Evolutionary conservation across 2,113 vertebrate species (phyloP), one percentile per base, ranked within the genome.

Genomic region (Otolemur garnettii): DNA sequence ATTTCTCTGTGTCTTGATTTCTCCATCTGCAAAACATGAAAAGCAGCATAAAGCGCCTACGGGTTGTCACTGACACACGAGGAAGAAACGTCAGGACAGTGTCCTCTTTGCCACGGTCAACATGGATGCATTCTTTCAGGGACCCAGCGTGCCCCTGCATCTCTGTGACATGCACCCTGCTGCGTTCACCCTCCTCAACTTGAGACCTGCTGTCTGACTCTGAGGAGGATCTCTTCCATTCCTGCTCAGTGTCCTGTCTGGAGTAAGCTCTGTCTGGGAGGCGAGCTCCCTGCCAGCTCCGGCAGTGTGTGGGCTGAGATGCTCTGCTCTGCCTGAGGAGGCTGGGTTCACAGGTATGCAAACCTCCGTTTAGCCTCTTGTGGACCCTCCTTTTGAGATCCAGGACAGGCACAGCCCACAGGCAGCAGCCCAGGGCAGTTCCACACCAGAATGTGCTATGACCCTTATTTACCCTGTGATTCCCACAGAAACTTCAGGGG

Each of bases 21-120:
- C 88, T 97, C 97, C 97, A 98, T 97, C 97, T 98, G 96, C 42
- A 93, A 97, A 95, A 93, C 7, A 96, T 0, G 26, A 86, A 75
- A 71, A 57, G n/a, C 38, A 35, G 0, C 0, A n/a, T 50, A 5
- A 77, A 74, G 15, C 7, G 11, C 35, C 17, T 10, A 5, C 8
- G n/a, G 64, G 11, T 2, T 10, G 45, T 14, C 26, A 11, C 0
- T 4, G 1, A 4, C 35, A 5, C 1, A 1, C 18, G 4, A 26
- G 21, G 62, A 30, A 62, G 77, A 24, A 13, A 26, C 1, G 1
- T 1, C 19, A 4, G 21, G 0, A 9, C 35, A 69, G 11, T 0
- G 2, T 4, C 2, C 42, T 57, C 45, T 30, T 38, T 22, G 60
- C 64, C 12, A 9, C 5, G 0, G 53, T 14, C 12, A 28, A 5